A percentile compares a stretch with the other conserved stretches of the same genome.
phyloP scores from a whole-genome alignment of 2,797 vertebrate species.

The Austrolebias charrua region DNA sequence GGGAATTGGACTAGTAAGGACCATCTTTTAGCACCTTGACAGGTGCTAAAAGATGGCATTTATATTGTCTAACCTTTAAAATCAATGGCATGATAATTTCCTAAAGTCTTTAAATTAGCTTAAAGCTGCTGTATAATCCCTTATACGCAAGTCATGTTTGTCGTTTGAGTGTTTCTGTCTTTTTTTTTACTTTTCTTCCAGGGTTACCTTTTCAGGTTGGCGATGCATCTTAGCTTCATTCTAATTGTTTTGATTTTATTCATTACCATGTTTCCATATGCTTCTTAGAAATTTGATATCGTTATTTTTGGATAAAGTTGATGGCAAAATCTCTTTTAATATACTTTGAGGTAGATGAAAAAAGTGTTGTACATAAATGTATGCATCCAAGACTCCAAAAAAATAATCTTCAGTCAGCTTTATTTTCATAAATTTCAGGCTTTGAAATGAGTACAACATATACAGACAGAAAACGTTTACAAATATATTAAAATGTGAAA shows the following conservation, averaged over 20 bases:
- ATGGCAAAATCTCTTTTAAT: too few relatives aligned
- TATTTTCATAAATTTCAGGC: conserved; percentile 65
- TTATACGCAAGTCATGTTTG: background rate
- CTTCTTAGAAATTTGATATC: too few relatives aligned
- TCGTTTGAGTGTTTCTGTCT: background rate
- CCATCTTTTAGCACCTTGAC: too few relatives aligned
- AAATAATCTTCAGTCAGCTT: conserved; percentile 55
- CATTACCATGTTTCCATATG: too few relatives aligned
- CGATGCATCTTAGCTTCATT: background rate
- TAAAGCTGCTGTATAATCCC: background rate
- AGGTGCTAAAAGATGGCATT: too few relatives aligned
- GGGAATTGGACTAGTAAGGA: too few relatives aligned
- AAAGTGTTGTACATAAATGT: background rate
- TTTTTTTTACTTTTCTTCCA: background rate
- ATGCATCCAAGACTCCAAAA: conserved; percentile 23
- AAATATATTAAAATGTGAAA: conserved; percentile 73
- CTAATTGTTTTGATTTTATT: background rate
- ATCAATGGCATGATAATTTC: background rate
- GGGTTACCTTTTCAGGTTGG: background rate
- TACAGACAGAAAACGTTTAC: conserved; percentile 68
- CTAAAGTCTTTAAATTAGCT: background rate
- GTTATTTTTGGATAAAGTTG: too few relatives aligned
- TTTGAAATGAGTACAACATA: conserved; percentile 62
- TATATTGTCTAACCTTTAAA: too few relatives aligned
- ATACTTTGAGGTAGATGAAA: background rate